phyloP scores from a whole-genome alignment of 2,113 vertebrate species.

The Onychostoma macrolepis region DNA sequence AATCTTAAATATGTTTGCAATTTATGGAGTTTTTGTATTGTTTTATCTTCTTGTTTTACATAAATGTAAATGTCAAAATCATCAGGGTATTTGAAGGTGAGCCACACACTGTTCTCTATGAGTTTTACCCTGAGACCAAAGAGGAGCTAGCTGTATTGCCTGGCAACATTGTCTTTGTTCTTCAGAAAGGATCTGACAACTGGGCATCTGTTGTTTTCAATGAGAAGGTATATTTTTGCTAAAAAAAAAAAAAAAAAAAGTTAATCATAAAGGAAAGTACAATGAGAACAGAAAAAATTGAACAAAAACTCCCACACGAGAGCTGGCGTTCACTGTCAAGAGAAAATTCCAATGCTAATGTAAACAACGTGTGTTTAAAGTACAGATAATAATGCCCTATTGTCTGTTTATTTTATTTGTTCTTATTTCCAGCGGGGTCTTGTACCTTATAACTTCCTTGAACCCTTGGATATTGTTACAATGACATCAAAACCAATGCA shows the following conservation, averaged over 20 bases:
- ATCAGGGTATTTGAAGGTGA: conserved; percentile 87
- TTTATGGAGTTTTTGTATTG: neutral
- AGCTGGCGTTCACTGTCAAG: neutral
- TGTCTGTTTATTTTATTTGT: neutral
- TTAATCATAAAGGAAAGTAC: neutral
- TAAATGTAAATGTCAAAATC: conserved; percentile 5
- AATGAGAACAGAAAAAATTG: neutral
- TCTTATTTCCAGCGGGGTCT: conserved; percentile 89
- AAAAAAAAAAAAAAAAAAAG: no score
- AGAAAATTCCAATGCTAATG: neutral
- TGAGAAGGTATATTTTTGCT: conserved; percentile 79
- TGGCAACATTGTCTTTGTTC: conserved; percentile 93
- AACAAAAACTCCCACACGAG: neutral
- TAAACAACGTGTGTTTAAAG: neutral
- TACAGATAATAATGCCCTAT: neutral
- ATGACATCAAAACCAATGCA: conserved; percentile 75
- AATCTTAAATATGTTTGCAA: neutral
- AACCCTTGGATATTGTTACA: conserved; percentile 81
- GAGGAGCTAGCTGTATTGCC: conserved; percentile 91
- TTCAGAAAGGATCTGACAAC: conserved; percentile 89
- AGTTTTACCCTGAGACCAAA: conserved; percentile 86
- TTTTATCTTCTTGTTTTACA: neutral
- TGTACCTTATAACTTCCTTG: conserved; percentile 92
- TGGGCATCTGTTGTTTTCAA: conserved; percentile 97
- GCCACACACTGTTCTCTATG: conserved; percentile 87